Evolutionary conservation across 2,888 invertebrate genomes (phyloP), one percentile per base, ranked within the genome.

Genomic region (Steinernema carpocapsae): DNA sequence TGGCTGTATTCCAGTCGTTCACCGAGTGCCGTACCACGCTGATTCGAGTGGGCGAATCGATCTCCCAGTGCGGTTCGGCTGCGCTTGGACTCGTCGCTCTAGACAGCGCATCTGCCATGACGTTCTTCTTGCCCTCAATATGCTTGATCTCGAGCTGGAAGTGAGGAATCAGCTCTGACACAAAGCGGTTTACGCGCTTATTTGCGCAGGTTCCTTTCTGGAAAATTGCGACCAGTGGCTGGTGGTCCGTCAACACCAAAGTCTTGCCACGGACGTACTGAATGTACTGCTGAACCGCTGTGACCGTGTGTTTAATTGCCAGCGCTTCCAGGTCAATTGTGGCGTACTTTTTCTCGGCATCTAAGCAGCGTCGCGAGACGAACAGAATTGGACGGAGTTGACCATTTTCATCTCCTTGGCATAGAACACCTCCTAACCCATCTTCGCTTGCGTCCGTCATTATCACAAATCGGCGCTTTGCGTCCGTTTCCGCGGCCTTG

Each of bases 361-460:
- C 52, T 3, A 71, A 76, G 64, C 80, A 74, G 7, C 74, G 37
- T 24, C 77, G 79, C 3, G 79, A 79, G 0, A 75, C 73, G 37
- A 77, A 79, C 14, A 76, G 75, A 6, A 80, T 74, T 29, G 82
- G 82, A 24, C 78, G 78, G 0, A 74, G 2, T 10, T 46, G 12
- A 7, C 76, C 76, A 10, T 79, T 75, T 4, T 45, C 12, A 12
- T 72, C 76, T 32, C 29, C 24, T 56, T 83, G 81, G 10, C 76
- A 75, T 22, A 82, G 45, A 0, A 83, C 77, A 0, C 77, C 80
- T 19, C 79, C 78, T 0, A 82, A 19, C 14, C 81, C 83, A 1
- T 73, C 37, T n/a, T 64, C 43, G n/a, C 74, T 74, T 0, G 82
- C 83, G 71, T 82, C 82, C 0, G 83, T 81, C 46, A 70, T 75